Base-by-base conservation (phyloP, 2,888 invertebrate genomes). In the Globia sparganii region DNA sequence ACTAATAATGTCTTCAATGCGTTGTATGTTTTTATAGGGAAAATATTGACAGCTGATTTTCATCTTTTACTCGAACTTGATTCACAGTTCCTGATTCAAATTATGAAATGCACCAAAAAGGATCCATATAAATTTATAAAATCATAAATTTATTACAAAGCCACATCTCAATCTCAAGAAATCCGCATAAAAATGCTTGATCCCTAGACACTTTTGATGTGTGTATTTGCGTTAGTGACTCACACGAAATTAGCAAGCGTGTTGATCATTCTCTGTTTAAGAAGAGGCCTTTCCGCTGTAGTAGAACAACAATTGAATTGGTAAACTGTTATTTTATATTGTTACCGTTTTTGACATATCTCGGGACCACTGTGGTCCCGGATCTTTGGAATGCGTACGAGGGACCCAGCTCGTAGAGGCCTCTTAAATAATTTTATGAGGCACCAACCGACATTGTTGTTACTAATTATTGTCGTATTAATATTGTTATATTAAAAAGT, bases 211-310 rank as follows among this genome's bases (percentile, higher is more conserved):
- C n/a, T n/a, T n/a, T n/a, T n/a, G n/a, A n/a, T n/a, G n/a, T n/a
- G n/a, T n/a, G n/a, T 53, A 25, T 49, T 77, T 61, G 15, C 40
- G 13, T 21, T 15, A 4, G 18, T 78, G 78, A 78, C 18, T 76
- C 64, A 78, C 21, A 0, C 18, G 18, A 28, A 58, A 64, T 76
- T 80, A 80, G 74, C 37, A 34, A 53, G 21, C 2, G 13, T 9
- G 15, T 18, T 31, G 13, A 9, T 37, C 37, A 37, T 37, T 46
- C 62, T 53, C 8, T 62, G 75, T 25, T 46, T 46, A 1, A 15
- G 18, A 77, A 43, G 34, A 37, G 25, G 75, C 21, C 21, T 31
- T 31, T 4, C 4, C 25, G 31, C 15, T 37, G 31, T 4, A 8
- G 1, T 18, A n/a, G 18, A 6, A 31, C 4, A 28, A 15, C 13